Base-by-base conservation (phyloP, 2,888 invertebrate species). In the Galerucella pusilla region DNA sequence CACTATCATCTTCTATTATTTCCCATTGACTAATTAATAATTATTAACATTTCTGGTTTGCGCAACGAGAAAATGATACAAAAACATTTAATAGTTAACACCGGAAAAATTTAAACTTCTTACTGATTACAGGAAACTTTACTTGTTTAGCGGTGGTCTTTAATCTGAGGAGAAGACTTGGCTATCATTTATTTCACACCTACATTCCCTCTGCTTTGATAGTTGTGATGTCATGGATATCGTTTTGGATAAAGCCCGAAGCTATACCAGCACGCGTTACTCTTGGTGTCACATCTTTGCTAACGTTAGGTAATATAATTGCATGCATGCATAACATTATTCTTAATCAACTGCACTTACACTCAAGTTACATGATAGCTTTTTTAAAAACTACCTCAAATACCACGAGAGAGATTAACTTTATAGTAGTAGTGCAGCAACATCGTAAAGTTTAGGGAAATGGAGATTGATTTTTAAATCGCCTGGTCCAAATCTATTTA, bases 151-250 rank as follows among this genome's bases (percentile, higher is more conserved):
- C 96, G n/a, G 92, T 96, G 52, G 94, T 96, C 67, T 96, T 97
- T 88, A 95, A 94, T 86, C 89, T 97, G 73, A 91, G 93, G 61
- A 90, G 97, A 5, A 92, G 96, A 1, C 90, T 97, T 25, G 96
- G 96, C 16, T 97, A 96, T 88, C 96, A 96, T 86, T 90, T 97
- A 70, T 96, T 97, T 87, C 96, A 97, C 88, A 96, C 96, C 0
- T 97, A 97, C 87, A 96, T 96, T 82, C 96, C 96, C 0, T 96
- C 96, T 1, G 96, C 96, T 0, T 90, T 97, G 80, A 97, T 97
- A 85, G 97, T 97, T 64, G 96, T 97, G 74, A 96, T 97, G 95
- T 96, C 96, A 76, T 97, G 97, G 97, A 96, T 97, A 81, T 96
- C 97, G 0, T 97, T 97, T 89, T 97, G 97, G 97, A 96, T 97